Conservation (phyloP, 2,797 vertebrate genomes). For the Leptatherina wallacei region DNA sequence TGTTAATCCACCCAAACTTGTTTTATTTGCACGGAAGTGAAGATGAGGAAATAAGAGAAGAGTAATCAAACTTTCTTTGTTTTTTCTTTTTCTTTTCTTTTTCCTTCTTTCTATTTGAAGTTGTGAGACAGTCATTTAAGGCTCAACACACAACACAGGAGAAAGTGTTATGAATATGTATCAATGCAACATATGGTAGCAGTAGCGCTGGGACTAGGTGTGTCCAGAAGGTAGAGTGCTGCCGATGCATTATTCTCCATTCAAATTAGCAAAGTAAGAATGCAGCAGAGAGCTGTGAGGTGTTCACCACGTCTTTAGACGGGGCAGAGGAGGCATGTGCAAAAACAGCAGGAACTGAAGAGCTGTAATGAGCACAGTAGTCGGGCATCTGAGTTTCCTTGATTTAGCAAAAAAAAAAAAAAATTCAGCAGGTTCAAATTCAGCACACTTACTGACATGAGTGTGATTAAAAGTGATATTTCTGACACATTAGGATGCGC, state of each 20-base stretch:
- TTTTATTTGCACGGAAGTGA: slow-evolving; percentile 39
- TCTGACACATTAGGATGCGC: slow-evolving; percentile 89
- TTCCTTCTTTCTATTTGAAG: slow-evolving; percentile 76
- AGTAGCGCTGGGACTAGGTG: slow-evolving; percentile 85
- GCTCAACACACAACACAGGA: slow-evolving; percentile 72
- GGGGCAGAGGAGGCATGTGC: slow-evolving; percentile 54
- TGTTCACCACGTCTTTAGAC: slow-evolving; percentile 64
- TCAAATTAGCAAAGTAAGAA: slow-evolving; percentile 76
- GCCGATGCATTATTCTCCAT: slow-evolving; percentile 84
- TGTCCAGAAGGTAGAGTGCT: slow-evolving; percentile 86
- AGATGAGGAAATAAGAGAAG: slow-evolving; percentile 34
- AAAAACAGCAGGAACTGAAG: slow-evolving; percentile 54
- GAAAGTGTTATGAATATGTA: slow-evolving; percentile 86
- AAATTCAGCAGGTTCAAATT: slow-evolving; percentile 67
- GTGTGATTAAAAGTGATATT: slow-evolving; percentile 89
- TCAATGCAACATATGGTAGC: slow-evolving; percentile 84
- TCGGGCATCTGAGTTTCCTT: slow-evolving; percentile 67
- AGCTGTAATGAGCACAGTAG: slow-evolving; percentile 66
- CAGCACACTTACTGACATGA: slow-evolving; percentile 74
- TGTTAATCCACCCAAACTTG: slow-evolving; percentile 32
- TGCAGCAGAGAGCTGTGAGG: slow-evolving; percentile 63
- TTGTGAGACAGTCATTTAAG: slow-evolving; percentile 79
- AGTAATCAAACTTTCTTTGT: slow-evolving; percentile 69
- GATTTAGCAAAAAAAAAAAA: slow-evolving; percentile 46
- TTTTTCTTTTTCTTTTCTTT: slow-evolving; percentile 37